These are phyloP conservation scores for Corythornis madagascariensis DNA, from an alignment of 2,113 vertebrate genomes.

Conservation along the genomic window DNA sequence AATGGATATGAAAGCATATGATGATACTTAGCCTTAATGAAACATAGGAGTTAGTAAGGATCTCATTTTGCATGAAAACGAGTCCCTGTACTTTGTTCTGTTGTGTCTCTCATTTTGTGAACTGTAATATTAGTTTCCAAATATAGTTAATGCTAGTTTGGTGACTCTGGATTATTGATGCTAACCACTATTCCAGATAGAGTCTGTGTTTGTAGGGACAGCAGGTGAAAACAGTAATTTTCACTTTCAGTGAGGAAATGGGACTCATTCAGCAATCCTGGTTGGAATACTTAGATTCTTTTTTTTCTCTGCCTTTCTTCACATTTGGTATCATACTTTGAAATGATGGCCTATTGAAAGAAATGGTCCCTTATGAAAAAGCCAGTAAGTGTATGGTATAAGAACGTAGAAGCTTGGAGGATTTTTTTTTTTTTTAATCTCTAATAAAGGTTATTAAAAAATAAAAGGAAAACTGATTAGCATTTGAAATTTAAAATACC, in stretches of 20 bases:
- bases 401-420: not conserved
- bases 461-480: not conserved
- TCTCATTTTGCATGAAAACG: fast-evolving
- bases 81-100: not conserved
- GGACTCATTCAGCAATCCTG: not conserved
- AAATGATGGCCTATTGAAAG: not conserved
- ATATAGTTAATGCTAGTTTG: not conserved
- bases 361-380: not conserved
- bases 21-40: not conserved
- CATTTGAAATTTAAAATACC: not conserved
- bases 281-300: not conserved
- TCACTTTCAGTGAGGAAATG: not conserved
- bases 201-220: not conserved
- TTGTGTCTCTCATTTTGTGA: not conserved
- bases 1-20: not conserved
- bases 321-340: not conserved
- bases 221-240: not conserved
- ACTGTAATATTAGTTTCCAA: not conserved
- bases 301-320: not conserved
- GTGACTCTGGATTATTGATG: not conserved
- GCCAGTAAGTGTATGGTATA: not conserved
- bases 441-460: not conserved
- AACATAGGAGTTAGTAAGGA: not conserved
- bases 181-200: not conserved
- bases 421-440: not conserved